Evolutionary conservation across 1,140 invertebrate genomes (phyloP).

Genomic region (Oryzaephilus surinamensis): DNA sequence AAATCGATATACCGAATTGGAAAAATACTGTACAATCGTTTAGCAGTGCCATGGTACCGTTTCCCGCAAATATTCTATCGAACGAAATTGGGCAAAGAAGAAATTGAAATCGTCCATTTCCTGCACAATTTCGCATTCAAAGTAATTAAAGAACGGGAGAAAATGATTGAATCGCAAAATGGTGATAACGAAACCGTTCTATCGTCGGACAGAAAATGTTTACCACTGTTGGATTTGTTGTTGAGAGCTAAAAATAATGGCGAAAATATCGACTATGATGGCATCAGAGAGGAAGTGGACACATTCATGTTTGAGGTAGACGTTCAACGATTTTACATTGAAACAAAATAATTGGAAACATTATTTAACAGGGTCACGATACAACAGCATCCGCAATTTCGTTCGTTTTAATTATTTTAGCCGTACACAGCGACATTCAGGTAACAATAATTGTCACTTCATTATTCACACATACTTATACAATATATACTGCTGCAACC

Average conservation of each 20-base stretch:
- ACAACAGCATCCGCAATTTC: slow-evolving; percentile 34
- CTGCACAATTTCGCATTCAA: slow-evolving; percentile 44
- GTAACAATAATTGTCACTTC: no score
- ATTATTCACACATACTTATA: no score
- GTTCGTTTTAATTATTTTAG: slow-evolving; percentile 31
- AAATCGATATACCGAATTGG: slow-evolving; percentile 38
- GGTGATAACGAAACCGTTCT: background rate
- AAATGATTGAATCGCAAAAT: slow-evolving; percentile 1
- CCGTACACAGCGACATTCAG: no score
- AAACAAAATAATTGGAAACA: background rate
- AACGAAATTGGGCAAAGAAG: slow-evolving; percentile 36
- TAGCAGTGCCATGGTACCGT: slow-evolving; percentile 49
- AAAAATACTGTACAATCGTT: slow-evolving; percentile 37
- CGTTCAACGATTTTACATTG: background rate
- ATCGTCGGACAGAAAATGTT: slow-evolving; percentile 36
- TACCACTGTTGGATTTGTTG: slow-evolving; percentile 73
- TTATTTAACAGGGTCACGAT: slow-evolving; percentile 38
- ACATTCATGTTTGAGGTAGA: slow-evolving; percentile 65
- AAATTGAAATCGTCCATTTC: slow-evolving; percentile 40
- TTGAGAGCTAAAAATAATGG: slow-evolving; percentile 45
- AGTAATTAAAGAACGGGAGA: slow-evolving; percentile 6
- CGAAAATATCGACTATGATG: slow-evolving; percentile 43
- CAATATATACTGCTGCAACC: no score
- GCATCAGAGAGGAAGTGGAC: slow-evolving; percentile 72
- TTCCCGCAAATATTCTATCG: slow-evolving; percentile 42